These are phyloP conservation scores for Urophycis tenuis DNA, from an alignment of 2,797 vertebrate species.

Conservation along the genomic window DNA sequence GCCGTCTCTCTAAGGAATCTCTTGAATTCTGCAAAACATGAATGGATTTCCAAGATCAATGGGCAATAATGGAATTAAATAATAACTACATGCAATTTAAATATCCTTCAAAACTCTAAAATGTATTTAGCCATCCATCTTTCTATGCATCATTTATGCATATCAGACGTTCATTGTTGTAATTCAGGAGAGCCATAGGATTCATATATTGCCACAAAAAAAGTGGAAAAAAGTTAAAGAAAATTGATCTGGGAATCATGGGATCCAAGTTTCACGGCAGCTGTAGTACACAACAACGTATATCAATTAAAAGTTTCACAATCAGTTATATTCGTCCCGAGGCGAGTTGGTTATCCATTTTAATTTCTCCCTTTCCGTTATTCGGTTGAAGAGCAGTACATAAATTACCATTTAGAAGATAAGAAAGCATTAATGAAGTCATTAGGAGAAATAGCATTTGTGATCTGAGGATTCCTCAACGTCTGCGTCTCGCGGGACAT, in stretches of 20 bases:
- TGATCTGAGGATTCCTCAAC: background rate
- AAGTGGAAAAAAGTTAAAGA: background rate
- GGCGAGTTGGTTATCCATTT: background rate
- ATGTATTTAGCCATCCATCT: background rate
- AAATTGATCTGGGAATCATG: background rate
- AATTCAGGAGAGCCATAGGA: background rate
- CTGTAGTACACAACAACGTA: background rate
- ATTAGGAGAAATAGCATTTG: background rate
- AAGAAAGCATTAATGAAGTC: constrained; percentile 4
- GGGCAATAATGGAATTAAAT: background rate
- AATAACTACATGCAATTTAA: background rate
- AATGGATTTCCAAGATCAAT: background rate
- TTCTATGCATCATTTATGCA: background rate
- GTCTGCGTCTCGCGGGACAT: background rate
- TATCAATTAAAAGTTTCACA: background rate
- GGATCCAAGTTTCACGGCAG: background rate
- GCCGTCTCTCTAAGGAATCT: background rate
- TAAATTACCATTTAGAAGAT: constrained; percentile 1
- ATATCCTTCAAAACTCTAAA: background rate
- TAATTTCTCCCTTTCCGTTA: background rate
- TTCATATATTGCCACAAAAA: background rate
- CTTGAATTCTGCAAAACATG: background rate
- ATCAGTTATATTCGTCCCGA: background rate
- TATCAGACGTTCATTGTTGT: background rate
- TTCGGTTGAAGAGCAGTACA: background rate